Conservation (phyloP, 2,797 vertebrate genomes). For the Artibeus jamaicensis region DNA sequence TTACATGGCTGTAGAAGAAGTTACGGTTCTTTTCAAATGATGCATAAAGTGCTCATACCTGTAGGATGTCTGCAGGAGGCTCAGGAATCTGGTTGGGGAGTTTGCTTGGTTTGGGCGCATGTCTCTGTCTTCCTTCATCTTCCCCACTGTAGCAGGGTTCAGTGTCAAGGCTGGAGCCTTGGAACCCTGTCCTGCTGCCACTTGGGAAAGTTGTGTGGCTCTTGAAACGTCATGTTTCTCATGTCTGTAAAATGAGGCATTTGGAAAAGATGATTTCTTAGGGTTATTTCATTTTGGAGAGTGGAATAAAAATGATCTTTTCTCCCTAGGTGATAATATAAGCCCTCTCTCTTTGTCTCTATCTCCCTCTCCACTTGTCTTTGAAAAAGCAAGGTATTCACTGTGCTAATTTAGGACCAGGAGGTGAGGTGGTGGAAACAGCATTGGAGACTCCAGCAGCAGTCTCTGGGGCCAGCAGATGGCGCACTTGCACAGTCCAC, state of each 20-base stretch:
- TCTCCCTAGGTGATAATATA: not conserved
- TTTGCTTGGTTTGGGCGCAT: not conserved
- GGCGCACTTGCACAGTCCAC: slow-evolving; percentile 80
- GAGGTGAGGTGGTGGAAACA: not conserved
- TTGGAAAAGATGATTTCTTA: not conserved
- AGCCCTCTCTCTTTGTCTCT: not conserved
- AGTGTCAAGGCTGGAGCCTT: not conserved
- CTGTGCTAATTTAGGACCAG: not conserved
- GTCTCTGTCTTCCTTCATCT: not conserved
- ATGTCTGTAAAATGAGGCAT: not conserved
- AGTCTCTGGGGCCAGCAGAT: slow-evolving; percentile 74
- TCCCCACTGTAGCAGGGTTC: not conserved
- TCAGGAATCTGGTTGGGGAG: not conserved
- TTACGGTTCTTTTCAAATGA: not conserved
- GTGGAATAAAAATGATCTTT: not conserved
- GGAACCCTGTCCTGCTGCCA: not conserved
- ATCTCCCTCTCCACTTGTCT: not conserved
- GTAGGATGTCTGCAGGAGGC: not conserved
- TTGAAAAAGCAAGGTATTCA: not conserved
- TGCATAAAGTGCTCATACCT: not conserved
- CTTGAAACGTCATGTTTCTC: not conserved
- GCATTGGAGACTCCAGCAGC: not conserved
- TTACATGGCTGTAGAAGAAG: not conserved
- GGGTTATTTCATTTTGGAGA: not conserved
- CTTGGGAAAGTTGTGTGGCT: not conserved